phyloP scores from a whole-genome alignment of 1,140 invertebrate species.

The Colletes latitarsis region DNA sequence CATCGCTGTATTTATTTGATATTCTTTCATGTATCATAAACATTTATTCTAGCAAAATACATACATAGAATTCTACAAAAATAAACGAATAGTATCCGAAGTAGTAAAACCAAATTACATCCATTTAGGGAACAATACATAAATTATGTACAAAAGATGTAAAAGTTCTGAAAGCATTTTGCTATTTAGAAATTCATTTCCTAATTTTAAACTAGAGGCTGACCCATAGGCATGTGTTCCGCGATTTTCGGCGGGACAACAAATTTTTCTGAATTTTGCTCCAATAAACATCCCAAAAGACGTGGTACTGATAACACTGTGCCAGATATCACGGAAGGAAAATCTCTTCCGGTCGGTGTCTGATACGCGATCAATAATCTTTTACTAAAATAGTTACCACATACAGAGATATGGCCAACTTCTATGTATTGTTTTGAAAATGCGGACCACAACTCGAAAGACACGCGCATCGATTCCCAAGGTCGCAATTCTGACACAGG shows the following conservation, averaged over 20 bases:
- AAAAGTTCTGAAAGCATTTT: neutral
- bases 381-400: constrained; percentile 86
- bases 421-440: constrained; percentile 83
- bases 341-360: constrained; percentile 80
- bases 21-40: neutral
- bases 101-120: neutral
- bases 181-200: neutral
- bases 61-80: constrained; percentile 4
- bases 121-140: neutral
- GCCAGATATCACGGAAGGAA: constrained; percentile 84
- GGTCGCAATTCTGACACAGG: constrained; percentile 81
- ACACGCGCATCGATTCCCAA: constrained; percentile 84
- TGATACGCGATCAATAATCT: constrained; percentile 84
- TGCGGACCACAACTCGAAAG: constrained; percentile 86
- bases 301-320: constrained; percentile 85
- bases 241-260: constrained; percentile 60
- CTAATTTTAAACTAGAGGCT: neutral
- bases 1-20: neutral
- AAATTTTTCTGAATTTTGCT: constrained; percentile 81
- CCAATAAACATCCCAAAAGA: constrained; percentile 84
- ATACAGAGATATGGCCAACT: constrained; percentile 84
- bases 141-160: neutral
- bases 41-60: constrained; percentile 29
- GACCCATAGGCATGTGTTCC: neutral
- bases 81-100: neutral